Evolutionary conservation across 2,113 vertebrate species (phyloP).

Genomic region (Stegostoma tigrinum): DNA sequence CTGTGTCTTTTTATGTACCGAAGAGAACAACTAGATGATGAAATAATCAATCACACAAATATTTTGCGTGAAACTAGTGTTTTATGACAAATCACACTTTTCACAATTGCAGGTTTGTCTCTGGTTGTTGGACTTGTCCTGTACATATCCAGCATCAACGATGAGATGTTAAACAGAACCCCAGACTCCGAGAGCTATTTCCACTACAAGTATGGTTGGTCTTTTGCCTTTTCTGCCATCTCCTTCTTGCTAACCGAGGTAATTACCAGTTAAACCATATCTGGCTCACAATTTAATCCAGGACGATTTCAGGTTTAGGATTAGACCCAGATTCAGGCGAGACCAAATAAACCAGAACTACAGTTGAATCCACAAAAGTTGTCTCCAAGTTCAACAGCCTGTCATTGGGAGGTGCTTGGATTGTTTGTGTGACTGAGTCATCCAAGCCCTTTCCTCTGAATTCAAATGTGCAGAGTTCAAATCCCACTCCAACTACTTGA

Average conservation of each 20-base stretch:
- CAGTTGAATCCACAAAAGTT: neutral
- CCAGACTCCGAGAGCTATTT: slow-evolving; percentile 77
- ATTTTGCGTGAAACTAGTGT: neutral
- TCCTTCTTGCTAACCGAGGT: slow-evolving; percentile 88
- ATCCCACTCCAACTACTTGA: too few species aligned
- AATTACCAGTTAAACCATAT: slow-evolving; percentile 37
- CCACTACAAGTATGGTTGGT: slow-evolving; percentile 87
- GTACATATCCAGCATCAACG: slow-evolving; percentile 87
- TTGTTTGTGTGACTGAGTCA: neutral
- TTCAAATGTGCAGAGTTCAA: too few species aligned
- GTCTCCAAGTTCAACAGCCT: neutral
- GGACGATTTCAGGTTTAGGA: neutral
- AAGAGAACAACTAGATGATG: neutral
- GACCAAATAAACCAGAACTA: neutral
- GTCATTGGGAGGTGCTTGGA: neutral
- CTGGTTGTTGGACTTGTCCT: slow-evolving; percentile 82
- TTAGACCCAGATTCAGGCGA: neutral
- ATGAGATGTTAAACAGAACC: slow-evolving; percentile 83
- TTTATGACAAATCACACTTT: neutral
- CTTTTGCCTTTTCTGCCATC: slow-evolving; percentile 81
- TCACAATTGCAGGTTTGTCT: slow-evolving; percentile 65
- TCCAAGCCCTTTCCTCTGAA: too few species aligned
- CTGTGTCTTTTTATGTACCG: neutral
- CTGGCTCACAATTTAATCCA: neutral
- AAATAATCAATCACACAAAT: neutral